Evolutionary conservation across 2,888 invertebrate species (phyloP).

Genomic region (Melitaea athalia): DNA sequence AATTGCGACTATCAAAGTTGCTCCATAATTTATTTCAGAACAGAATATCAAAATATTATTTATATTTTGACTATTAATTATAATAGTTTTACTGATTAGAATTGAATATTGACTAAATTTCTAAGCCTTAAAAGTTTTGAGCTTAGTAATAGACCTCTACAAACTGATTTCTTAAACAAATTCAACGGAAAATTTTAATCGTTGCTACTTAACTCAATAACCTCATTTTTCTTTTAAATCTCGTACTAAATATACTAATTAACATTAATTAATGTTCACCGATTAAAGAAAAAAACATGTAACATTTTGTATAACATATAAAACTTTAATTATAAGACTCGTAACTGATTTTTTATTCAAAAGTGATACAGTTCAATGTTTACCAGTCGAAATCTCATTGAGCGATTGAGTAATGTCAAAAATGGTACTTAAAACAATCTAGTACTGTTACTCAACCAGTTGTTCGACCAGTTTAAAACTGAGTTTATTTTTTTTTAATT

Average conservation of each 20-base stretch:
- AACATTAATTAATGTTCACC: neutral
- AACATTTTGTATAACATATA: neutral
- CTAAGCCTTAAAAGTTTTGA: neutral
- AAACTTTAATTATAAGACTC: neutral
- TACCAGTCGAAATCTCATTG: neutral
- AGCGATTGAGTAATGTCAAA: conserved; percentile 4
- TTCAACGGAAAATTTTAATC: neutral
- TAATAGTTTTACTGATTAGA: no score
- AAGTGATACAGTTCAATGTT: neutral
- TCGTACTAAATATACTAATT: neutral
- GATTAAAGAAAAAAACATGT: neutral
- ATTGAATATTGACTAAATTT: no score
- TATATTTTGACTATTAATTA: no score
- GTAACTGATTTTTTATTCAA: neutral
- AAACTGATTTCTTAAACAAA: neutral
- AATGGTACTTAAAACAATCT: conserved; percentile 13
- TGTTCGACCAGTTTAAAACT: conserved; percentile 20
- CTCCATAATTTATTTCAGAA: no score
- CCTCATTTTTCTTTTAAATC: neutral
- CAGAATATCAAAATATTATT: no score
- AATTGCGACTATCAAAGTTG: no score
- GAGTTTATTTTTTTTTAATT: conserved; percentile 25
- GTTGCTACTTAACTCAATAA: neutral
- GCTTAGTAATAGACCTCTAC: no score
- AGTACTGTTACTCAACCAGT: conserved; percentile 27